These are phyloP conservation scores for Stenurella melanura DNA, from an alignment of 2,888 invertebrate species.

Conservation along the genomic window DNA sequence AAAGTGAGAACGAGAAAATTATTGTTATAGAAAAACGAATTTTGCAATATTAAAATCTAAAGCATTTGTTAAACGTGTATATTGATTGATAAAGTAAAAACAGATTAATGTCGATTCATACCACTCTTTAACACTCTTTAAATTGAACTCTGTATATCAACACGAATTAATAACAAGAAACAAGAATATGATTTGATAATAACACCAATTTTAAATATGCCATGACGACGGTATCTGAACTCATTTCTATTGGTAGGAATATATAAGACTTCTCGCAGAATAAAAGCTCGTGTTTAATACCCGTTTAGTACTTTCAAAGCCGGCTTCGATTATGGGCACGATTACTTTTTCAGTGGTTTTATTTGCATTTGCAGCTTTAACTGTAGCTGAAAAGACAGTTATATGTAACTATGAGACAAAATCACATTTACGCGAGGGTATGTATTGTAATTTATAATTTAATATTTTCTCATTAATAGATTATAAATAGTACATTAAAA, in stretches of 20 bases:
- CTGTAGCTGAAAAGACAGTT: slow-evolving; percentile 75
- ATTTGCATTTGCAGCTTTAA: slow-evolving; percentile 51
- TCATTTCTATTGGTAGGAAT: slow-evolving; percentile 22
- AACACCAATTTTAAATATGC: slow-evolving; percentile 3
- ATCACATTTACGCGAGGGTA: slow-evolving; percentile 82
- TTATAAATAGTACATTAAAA: not conserved
- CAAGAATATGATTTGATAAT: not conserved
- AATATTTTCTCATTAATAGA: not conserved
- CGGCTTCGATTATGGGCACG: slow-evolving; percentile 40
- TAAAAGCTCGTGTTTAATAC: slow-evolving; percentile 28
- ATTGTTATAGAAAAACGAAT: too few relatives aligned
- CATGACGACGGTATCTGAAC: slow-evolving; percentile 10
- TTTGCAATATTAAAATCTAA: too few relatives aligned
- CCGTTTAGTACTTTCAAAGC: slow-evolving; percentile 39
- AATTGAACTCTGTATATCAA: not conserved
- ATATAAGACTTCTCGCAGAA: slow-evolving; percentile 20
- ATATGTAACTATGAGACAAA: slow-evolving; percentile 85
- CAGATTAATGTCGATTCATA: not conserved
- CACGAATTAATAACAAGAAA: not conserved
- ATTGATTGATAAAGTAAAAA: not conserved
- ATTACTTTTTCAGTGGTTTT: slow-evolving; percentile 44
- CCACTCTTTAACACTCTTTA: not conserved
- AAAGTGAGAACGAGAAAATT: too few relatives aligned
- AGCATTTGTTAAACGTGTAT: too few relatives aligned
- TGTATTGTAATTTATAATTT: slow-evolving; percentile 64